Evolutionary conservation across 2,113 vertebrate species (phyloP).

Genomic region (Lepus europaeus): DNA sequence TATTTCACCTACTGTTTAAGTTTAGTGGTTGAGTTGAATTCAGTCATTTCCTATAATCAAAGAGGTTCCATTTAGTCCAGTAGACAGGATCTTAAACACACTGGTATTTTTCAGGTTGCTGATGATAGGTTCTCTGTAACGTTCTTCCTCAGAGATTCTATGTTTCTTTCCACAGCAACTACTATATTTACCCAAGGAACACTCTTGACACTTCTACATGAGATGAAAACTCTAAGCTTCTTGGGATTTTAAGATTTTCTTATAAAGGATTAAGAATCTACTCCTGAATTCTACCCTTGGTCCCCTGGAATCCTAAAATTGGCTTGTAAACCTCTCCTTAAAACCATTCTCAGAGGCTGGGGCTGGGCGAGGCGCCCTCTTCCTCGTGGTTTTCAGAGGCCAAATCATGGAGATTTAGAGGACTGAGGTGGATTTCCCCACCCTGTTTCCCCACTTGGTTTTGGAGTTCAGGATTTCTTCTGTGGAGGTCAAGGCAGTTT

Average conservation of each 20-base stretch:
- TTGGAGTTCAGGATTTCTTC: constrained; percentile 52
- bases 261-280: not conserved
- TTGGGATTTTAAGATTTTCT: constrained; percentile 59
- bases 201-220: not conserved
- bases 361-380: not conserved
- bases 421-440: not conserved
- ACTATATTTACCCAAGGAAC: not conserved
- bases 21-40: constrained; percentile 4
- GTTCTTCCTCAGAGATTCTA: not conserved
- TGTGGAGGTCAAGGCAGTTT: constrained; percentile 50
- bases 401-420: not conserved
- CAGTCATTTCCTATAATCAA: not conserved
- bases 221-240: constrained; percentile 30
- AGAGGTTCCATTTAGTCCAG: not conserved
- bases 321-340: not conserved
- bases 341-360: not conserved
- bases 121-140: not conserved
- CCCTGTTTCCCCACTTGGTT: not conserved
- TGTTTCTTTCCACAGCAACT: not conserved
- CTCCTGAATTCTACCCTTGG: not conserved
- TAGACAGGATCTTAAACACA: not conserved
- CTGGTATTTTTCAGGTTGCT: not conserved
- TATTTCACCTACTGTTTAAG: not conserved
- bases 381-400: constrained; percentile 28
- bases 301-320: constrained; percentile 37